Evolutionary conservation across 2,797 vertebrate species (phyloP), one percentile per base, ranked within the genome.

Genomic region (Sebastes goodei): DNA sequence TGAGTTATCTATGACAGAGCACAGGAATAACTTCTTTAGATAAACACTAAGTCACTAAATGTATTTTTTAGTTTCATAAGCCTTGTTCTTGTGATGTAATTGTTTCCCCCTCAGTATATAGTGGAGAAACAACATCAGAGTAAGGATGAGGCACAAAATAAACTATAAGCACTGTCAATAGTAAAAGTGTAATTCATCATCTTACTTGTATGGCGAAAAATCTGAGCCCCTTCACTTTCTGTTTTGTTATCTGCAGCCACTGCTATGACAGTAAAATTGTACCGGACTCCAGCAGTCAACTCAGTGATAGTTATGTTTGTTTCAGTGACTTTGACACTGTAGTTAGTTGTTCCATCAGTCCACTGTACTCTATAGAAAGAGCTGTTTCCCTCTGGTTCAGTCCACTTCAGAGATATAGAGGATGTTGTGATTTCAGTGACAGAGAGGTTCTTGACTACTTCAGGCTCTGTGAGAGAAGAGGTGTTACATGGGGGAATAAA

Each of bases 321-420:
- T 15, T 57, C 12, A 15, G 23, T 7, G 10, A 56, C 35, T 0
- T 5, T 42, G 0, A 42, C 38, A 42, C 12, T 42, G 6, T 15
- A 0, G 38, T 32, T 32, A 15, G 12, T 15, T 15, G 12, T 42
- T 12, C 11, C 35, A 38, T 14, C 35, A 38, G 14, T 12, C 23
- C 76, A 86, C 21, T 72, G 6, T 25, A 92, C 68, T 69, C 3
- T 68, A 42, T 77, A 91, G 72, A 53, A 82, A 14, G 60, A 73
- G 2, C 17, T 66, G 2, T 64, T 17, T 63, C 80, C 86, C 2
- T 10, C 2, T 63, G 83, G 80, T 81, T 78, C 3, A 75, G 7
- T 68, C 82, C 89, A 89, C 59, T 0, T 78, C 52, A 91, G 55
- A n/a, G 0, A 80, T 20, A 86, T 5, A 59, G 72, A 79, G 0